A percentile compares a stretch with the other conserved stretches of the same genome.
Conservation (phyloP, 2,888 invertebrate genomes). For the Brachycybe producta region DNA sequence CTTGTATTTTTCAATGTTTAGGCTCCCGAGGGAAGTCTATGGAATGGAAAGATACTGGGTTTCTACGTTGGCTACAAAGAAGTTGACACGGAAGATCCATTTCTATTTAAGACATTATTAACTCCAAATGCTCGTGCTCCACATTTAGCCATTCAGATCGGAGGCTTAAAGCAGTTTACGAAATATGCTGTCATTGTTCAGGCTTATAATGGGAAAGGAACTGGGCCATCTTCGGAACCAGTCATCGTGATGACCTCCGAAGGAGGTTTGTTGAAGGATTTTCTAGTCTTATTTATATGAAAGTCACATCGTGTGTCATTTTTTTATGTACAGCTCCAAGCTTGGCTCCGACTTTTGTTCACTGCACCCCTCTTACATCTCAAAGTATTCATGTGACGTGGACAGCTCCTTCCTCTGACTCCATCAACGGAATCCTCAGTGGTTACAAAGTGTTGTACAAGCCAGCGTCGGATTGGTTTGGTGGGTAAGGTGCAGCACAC, state of each 20-base stretch:
- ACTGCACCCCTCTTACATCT: conserved; percentile 15
- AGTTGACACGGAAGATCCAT: conserved; percentile 15
- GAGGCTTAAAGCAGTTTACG: conserved; percentile 15
- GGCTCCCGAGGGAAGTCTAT: conserved; percentile 9
- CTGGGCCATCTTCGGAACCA: conserved; percentile 16
- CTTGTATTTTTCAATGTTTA: neutral
- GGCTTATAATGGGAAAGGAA: conserved; percentile 17
- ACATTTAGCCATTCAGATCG: conserved; percentile 11
- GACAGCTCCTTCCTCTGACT: conserved; percentile 13
- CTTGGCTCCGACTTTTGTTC: conserved; percentile 9
- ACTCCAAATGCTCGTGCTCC: conserved; percentile 9
- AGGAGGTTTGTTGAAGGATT: conserved; percentile 10
- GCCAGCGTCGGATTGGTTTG: conserved; percentile 12
- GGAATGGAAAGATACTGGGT: conserved; percentile 15
- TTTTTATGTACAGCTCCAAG: conserved; percentile 12
- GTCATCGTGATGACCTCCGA: conserved; percentile 17
- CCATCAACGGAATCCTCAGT: conserved; percentile 15
- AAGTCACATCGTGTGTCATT: too few species aligned
- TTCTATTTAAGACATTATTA: conserved; percentile 10
- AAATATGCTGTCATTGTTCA: conserved; percentile 16
- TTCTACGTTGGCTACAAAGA: conserved; percentile 18
- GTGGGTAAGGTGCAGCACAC: conserved; percentile 3
- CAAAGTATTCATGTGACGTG: conserved; percentile 16
- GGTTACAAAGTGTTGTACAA: conserved; percentile 17
- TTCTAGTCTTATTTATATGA: neutral